A percentile compares a stretch with the other conserved stretches of the same genome.
Evolutionary conservation across 2,113 vertebrate genomes (phyloP).

Genomic region (Circaetus gallicus): DNA sequence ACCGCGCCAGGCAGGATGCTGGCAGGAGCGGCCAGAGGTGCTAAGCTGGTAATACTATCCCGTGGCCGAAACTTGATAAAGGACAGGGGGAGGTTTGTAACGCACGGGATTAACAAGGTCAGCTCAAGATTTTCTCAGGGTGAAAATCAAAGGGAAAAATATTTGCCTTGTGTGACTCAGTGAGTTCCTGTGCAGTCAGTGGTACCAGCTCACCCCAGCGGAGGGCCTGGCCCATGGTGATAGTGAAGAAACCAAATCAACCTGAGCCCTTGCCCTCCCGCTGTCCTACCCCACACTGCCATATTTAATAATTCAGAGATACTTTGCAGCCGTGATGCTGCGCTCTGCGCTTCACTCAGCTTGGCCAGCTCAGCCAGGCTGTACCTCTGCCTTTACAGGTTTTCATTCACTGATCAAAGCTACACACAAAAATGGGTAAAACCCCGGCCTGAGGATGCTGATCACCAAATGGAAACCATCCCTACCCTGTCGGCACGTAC

Average conservation of each 20-base stretch:
- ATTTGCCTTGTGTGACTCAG: slow-evolving; percentile 52
- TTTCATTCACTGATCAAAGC: accelerated
- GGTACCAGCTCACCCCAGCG: not conserved
- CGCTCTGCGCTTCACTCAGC: not conserved
- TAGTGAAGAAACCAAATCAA: not conserved
- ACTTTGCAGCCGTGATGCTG: not conserved
- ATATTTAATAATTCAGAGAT: accelerated
- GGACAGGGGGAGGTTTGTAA: not conserved
- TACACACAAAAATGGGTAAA: accelerated
- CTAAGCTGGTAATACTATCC: slow-evolving; percentile 8
- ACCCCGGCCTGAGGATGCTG: not conserved
- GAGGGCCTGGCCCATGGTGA: not conserved
- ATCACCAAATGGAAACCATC: accelerated
- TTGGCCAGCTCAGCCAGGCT: not conserved
- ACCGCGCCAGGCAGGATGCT: not conserved
- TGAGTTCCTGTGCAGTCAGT: not conserved
- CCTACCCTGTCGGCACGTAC: accelerated
- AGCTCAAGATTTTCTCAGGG: slow-evolving; percentile 27
- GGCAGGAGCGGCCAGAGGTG: not conserved
- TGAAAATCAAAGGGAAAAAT: slow-evolving; percentile 55
- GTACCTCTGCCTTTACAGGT: not conserved
- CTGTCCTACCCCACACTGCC: not conserved
- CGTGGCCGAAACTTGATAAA: not conserved
- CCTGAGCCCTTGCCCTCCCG: not conserved
- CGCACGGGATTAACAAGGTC: slow-evolving; percentile 13